These are phyloP conservation scores for Neodiprion lecontei DNA, from an alignment of 1,140 invertebrate genomes.

Conservation along the genomic window DNA sequence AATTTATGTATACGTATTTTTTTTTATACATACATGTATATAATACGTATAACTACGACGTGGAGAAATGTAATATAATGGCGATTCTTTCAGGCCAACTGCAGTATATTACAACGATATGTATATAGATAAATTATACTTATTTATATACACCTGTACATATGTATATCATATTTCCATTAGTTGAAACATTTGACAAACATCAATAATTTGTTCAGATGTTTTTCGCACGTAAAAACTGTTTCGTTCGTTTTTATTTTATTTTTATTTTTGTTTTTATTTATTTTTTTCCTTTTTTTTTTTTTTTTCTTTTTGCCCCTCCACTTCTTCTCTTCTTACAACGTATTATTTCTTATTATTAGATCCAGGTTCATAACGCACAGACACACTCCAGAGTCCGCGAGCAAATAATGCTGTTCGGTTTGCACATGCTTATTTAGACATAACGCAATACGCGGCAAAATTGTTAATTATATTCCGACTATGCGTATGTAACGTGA, in stretches of 20 bases:
- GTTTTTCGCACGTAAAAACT: slow-evolving; percentile 40
- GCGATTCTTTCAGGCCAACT: too few relatives aligned
- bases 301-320: slow-evolving; percentile 12
- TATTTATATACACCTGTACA: too few relatives aligned
- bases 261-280: neutral
- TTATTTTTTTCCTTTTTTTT: slow-evolving; percentile 11
- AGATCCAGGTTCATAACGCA: neutral
- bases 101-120: too few relatives aligned
- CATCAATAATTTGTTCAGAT: slow-evolving; percentile 58
- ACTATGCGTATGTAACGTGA: too few relatives aligned
- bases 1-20: too few relatives aligned
- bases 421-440: neutral
- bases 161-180: neutral
- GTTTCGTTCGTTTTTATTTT: neutral
- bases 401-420: too few relatives aligned
- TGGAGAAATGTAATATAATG: too few relatives aligned
- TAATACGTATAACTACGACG: too few relatives aligned
- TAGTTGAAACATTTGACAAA: slow-evolving; percentile 52
- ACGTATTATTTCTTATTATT: slow-evolving; percentile 14
- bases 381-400: too few relatives aligned
- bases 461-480: neutral
- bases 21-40: too few relatives aligned
- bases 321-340: neutral
- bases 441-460: neutral
- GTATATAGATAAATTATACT: too few relatives aligned